Evolutionary conservation across 1,140 invertebrate species (phyloP), one percentile per base, ranked within the genome.

Genomic region (Condylostylus longicornis): DNA sequence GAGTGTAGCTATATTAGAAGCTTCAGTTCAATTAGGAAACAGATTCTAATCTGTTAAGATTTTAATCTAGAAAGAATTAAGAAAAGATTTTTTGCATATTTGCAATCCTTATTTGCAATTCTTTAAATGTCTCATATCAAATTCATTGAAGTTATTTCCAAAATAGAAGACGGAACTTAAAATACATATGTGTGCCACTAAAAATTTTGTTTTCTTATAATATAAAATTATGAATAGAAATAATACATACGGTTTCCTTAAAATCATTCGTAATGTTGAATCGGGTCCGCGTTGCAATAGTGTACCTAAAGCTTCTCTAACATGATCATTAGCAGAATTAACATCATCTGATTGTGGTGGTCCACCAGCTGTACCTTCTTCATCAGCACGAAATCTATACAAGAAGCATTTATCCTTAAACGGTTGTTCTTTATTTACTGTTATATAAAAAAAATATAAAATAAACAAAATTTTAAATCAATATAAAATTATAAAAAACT

Each of bases 371-470:
- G 60, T 58, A 19, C 68, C 69, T 38, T 70, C 68, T 43, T 80
- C 74, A 56, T 85, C 81, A 49, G 79, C 70, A 47, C 71, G 71
- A 61, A 87, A 87, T 28, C 81, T 73, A 61, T 86, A 86, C 44
- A 85, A 75, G 43, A 84, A 70, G 58, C 79, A 81, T 63, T 84
- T 84, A 64, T 88, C 83, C 54, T 79, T 75, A 59, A 88, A 88
- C 15, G 79, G 75, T 50, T 83, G 78, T 51, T 86, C 81, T 41
- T 74, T 72, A 38, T 75, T 75, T n/a, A 83, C 81, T 77, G 46
- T 17, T 30, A 23, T 9, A 14, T 5, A 18, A 12, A 40, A 13
- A 20, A 34, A 33, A 18, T 7, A 29, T 20, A 15, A 20, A 49
- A 19, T 33, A 23, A 57, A 52, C 22, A 35, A 37, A 30, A 47